phyloP scores from a whole-genome alignment of 2,797 vertebrate species.

The Miichthys miiuy region DNA sequence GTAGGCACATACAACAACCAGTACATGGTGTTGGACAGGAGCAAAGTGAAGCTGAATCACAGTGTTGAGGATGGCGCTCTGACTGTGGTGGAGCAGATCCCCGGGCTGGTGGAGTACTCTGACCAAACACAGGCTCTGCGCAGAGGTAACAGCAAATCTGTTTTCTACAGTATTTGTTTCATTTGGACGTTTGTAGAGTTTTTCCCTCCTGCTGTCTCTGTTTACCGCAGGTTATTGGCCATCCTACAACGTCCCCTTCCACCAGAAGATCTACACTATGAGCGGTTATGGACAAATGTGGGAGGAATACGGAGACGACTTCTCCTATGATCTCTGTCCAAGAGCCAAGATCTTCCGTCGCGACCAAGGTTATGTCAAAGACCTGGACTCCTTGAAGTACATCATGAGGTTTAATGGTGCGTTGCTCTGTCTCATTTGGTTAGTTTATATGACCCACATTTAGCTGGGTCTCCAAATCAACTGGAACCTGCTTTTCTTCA shows the following conservation, averaged over 20 bases:
- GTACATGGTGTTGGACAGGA: constrained; percentile 94
- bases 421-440: constrained; percentile 19
- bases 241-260: constrained; percentile 95
- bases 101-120: constrained; percentile 90
- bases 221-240: constrained; percentile 91
- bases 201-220: rapidly evolving
- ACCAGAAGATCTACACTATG: constrained; percentile 88
- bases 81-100: constrained; percentile 94
- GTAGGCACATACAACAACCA: constrained; percentile 96
- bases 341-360: constrained; percentile 97
- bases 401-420: constrained; percentile 96
- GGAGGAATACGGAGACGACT: constrained; percentile 87
- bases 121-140: constrained; percentile 92
- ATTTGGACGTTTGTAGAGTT: not conserved
- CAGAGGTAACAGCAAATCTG: constrained; percentile 82
- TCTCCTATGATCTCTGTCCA: constrained; percentile 93
- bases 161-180: not conserved
- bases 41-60: constrained; percentile 85
- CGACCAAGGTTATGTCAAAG: constrained; percentile 89
- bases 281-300: constrained; percentile 90
- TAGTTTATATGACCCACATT: not conserved
- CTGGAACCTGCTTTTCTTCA: not conserved
- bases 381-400: constrained; percentile 89
- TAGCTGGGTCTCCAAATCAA: not conserved
- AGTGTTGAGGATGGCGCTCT: constrained; percentile 87